Base-by-base conservation (phyloP, 2,113 vertebrate species). In the Triplophysa dalaica region DNA sequence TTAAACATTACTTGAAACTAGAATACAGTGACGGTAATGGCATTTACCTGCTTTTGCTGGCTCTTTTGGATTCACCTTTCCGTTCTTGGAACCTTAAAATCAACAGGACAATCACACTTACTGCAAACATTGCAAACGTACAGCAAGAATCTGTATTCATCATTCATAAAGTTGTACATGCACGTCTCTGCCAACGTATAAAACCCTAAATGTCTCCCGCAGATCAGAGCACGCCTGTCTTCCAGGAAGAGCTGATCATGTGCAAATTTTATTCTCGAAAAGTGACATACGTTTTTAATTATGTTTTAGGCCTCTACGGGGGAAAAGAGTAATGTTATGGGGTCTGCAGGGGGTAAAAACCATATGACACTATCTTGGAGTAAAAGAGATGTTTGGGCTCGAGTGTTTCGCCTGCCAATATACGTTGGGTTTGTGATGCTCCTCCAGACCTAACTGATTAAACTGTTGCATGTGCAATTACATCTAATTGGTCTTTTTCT, bases 31-130 rank as follows among this genome's bases (percentile, higher is more conserved):
- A 84, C 61, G 43, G 5, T 73, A 73, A 82, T 87, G 86, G 88
- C 86, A 93, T 93, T 94, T 95, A 99, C 97, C 97, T 96, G 94
- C 33, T 94, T 94, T 98, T 86, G 95, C 95, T 14, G 95, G 95
- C 90, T 98, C 97, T 87, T 92, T 89, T 38, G 94, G 93, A 4
- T 94, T 94, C 0, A 93, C 58, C 81, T 94, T 95, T 70, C 97
- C 96, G 70, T 88, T 94, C 85, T 94, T 78, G 21, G 97, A 95
- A 70, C 96, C 97, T 99, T 81, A 77, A 89, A 89, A 83, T 38
- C 41, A 79, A 24, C 54, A 78, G 9, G n/a, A 68, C 11, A 81
- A 60, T n/a, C 56, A 54, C 14, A 50, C 4, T 21, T 21, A 68
- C 11, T 11, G 6, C 11, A 8, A 21, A 50, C 12, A 16, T 14